Evolutionary conservation across 1,140 invertebrate genomes (phyloP), one percentile per base, ranked within the genome.

Genomic region (Diachasmimorpha longicaudata): DNA sequence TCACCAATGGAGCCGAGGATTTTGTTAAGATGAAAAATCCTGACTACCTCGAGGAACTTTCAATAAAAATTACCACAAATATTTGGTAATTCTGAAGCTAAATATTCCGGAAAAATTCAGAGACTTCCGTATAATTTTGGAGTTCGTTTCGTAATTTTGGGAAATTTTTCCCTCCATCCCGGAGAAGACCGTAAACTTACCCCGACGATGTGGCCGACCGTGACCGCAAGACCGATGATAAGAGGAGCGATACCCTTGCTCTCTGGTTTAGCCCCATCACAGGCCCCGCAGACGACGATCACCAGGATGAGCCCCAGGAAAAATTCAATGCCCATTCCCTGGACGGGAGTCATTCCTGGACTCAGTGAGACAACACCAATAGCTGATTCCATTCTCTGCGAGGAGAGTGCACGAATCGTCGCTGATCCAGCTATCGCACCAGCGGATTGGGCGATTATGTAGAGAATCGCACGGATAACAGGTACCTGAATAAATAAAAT

Each of bases 281-380:
- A 94, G 63, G 95, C 96, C 23, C 96, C 96, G 85, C 95, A 97
- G 6, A 98, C 95, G 0, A 95, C 94, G 31, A 98, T 90, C 0
- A 98, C 93, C 66, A 98, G 91, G 4, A 98, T 91, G 82, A 98
- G 94, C 14, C 96, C 96, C 46, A 98, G 92, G 88, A 98, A 93
- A 85, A 97, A 94, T 87, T 98, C 97, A 70, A 98, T 91, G 25
- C 94, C 95, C 80, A 98, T 91, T 2, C 94, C 97, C 90, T 98
- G 96, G 23, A 92, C 88, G 1, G 90, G 87, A 0, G 91, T 92
- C 21, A 95, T 86, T 31, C 76, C 91, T 36, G 94, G 79, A 0
- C 82, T 82, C 0, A 95, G 94, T 67, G 90, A 85, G 0, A 95
- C 95, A 11, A 94, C 86, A 0, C 88, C 86, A 0, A 87, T 58